phyloP scores from a whole-genome alignment of 1,140 invertebrate genomes.

The Drosophila mayri region DNA sequence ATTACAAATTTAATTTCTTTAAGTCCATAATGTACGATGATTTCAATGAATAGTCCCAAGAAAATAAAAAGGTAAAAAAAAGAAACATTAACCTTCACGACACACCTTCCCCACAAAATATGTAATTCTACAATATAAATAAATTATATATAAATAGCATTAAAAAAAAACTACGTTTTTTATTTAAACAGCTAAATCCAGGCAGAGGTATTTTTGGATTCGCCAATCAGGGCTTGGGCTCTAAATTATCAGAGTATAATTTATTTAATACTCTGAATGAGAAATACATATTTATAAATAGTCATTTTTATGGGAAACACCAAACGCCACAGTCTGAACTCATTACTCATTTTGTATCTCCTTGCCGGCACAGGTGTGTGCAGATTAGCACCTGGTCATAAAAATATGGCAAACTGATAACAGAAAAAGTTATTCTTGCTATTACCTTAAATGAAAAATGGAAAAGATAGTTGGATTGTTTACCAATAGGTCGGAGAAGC shows the following conservation, averaged over 20 bases:
- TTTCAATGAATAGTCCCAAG: slow-evolving; percentile 54
- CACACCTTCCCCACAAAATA: slow-evolving; percentile 60
- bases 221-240: too few species aligned
- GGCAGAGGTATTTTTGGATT: not conserved
- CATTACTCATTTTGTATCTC: slow-evolving; percentile 3
- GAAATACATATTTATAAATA: too few species aligned
- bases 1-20: slow-evolving; percentile 63
- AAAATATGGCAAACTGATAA: not conserved
- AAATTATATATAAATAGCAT: slow-evolving; percentile 84
- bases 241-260: not conserved
- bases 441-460: not conserved
- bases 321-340: not conserved
- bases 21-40: slow-evolving; percentile 69
- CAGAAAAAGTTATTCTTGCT: not conserved
- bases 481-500: not conserved
- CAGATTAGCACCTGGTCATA: slow-evolving; percentile 9
- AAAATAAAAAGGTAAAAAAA: slow-evolving; percentile 23
- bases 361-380: slow-evolving; percentile 7
- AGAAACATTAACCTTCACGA: slow-evolving; percentile 44
- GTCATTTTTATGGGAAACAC: slow-evolving; percentile 1
- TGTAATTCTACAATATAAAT: slow-evolving; percentile 84
- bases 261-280: not conserved
- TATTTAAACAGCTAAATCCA: not conserved
- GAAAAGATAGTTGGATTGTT: not conserved
- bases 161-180: slow-evolving; percentile 40